Evolutionary conservation across 2,797 vertebrate genomes (phyloP).

Genomic region (Bradypodion ventrale): DNA sequence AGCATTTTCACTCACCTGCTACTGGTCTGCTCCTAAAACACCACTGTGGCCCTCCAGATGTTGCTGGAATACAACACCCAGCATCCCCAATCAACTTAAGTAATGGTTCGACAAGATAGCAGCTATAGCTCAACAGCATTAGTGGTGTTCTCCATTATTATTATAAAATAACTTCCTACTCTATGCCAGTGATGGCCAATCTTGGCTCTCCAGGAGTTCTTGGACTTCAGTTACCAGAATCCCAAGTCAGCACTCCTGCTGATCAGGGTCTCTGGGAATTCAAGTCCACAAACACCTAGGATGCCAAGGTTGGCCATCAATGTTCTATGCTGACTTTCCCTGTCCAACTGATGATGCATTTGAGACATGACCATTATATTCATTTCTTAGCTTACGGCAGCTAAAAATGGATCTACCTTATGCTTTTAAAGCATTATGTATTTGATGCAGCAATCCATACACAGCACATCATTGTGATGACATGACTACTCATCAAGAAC

Average conservation of each 20-base stretch:
- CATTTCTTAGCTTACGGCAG: neutral
- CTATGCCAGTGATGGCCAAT: no score
- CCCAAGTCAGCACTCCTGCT: no score
- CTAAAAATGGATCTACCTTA: neutral
- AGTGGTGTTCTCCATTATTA: no score
- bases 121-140: neutral
- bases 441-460: conserved; percentile 17
- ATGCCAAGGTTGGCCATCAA: no score
- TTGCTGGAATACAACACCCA: neutral
- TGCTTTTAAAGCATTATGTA: neutral
- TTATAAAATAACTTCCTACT: neutral
- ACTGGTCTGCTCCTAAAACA: no score
- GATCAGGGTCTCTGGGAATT: no score
- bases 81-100: neutral
- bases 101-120: neutral
- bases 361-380: conserved; percentile 9
- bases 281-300: no score
- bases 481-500: neutral
- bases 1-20: conserved; percentile 5
- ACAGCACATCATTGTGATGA: conserved; percentile 8
- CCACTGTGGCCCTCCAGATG: neutral
- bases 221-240: no score
- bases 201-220: no score
- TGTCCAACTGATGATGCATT: neutral
- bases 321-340: neutral